Evolutionary conservation across 2,113 vertebrate genomes (phyloP).

Genomic region (Siniperca knerii): DNA sequence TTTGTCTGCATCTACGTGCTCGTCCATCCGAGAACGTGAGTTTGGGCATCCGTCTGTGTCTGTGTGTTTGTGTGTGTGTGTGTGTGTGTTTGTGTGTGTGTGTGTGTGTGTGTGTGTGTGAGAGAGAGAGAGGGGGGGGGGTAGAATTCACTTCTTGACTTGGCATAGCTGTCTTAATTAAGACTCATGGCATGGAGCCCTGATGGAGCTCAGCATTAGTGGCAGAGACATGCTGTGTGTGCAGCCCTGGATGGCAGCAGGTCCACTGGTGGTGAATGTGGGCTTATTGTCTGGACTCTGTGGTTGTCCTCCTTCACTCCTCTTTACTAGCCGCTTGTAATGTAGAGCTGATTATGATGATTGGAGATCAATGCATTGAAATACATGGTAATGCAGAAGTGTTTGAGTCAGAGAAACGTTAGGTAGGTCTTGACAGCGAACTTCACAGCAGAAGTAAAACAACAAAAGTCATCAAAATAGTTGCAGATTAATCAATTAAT

Average conservation of each 20-base stretch:
- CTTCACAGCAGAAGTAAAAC: not conserved
- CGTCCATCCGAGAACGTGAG: slow-evolving; percentile 25
- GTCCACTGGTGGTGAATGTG: slow-evolving; percentile 54
- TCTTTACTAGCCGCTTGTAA: slow-evolving; percentile 44
- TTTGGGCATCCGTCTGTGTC: slow-evolving; percentile 28
- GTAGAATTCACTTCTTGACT: slow-evolving; percentile 69
- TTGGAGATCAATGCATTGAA: slow-evolving; percentile 44
- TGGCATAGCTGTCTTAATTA: slow-evolving; percentile 72
- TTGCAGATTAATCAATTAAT: not conserved
- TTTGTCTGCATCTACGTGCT: slow-evolving; percentile 39
- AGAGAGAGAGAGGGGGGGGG: not conserved
- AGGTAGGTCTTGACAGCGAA: not conserved
- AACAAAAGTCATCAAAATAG: not conserved
- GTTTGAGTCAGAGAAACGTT: not conserved
- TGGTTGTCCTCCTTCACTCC: slow-evolving; percentile 48
- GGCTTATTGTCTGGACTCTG: slow-evolving; percentile 58
- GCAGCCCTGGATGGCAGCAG: slow-evolving; percentile 51
- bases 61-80: not conserved
- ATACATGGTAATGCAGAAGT: slow-evolving; percentile 1
- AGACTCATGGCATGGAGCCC: slow-evolving; percentile 70
- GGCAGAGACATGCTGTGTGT: slow-evolving; percentile 62
- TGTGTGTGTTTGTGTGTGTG: not conserved
- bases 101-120: not conserved
- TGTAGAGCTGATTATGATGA: slow-evolving; percentile 61
- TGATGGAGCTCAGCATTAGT: slow-evolving; percentile 54